Evolutionary conservation across 2,797 vertebrate species (phyloP), one percentile per base, ranked within the genome.

Genomic region (Fundulus diaphanus): DNA sequence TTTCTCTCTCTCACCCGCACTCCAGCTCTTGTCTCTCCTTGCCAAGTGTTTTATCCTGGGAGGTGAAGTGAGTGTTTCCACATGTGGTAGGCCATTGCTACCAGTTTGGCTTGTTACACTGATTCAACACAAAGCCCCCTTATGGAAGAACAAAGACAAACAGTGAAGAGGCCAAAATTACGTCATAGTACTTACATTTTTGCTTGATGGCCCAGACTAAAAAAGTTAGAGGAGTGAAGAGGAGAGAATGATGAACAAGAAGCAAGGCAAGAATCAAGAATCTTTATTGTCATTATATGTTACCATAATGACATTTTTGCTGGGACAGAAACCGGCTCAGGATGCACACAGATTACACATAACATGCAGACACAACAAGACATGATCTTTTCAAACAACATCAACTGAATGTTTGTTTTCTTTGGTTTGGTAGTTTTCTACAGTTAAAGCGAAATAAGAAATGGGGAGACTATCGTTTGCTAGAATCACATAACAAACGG

Each of bases 61-160:
- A 92, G 92, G 89, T 93, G 89, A 90, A 90, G 88, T 93, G 92
- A 93, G 88, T 92, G 92, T 93, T 94, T 94, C 91, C 93, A 93
- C 90, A 94, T 94, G 92, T 92, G 90, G 84, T 85, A 70, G 89
- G 89, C 91, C 88, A 72, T 88, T 87, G 92, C 92, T 94, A 94
- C 92, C 79, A 90, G 89, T 93, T 93, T 94, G 93, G 92, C 93
- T 90, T 89, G 90, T 90, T 90, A 90, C 88, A 87, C 89, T 89
- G 90, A 92, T 89, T 92, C 85, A 40, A 91, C 91, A 93, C 91
- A 94, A 91, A 93, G 92, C 84, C 84, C 81, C 85, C 88, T 92
- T 89, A 93, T 85, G 90, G 90, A 84, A 87, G 84, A 82, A 91
- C 78, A 85, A 80, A 87, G 82, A 82, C 81, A 83, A 91, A 90